Evolutionary conservation across 2,888 invertebrate genomes (phyloP).

Genomic region (Zootermopsis nevadensis): DNA sequence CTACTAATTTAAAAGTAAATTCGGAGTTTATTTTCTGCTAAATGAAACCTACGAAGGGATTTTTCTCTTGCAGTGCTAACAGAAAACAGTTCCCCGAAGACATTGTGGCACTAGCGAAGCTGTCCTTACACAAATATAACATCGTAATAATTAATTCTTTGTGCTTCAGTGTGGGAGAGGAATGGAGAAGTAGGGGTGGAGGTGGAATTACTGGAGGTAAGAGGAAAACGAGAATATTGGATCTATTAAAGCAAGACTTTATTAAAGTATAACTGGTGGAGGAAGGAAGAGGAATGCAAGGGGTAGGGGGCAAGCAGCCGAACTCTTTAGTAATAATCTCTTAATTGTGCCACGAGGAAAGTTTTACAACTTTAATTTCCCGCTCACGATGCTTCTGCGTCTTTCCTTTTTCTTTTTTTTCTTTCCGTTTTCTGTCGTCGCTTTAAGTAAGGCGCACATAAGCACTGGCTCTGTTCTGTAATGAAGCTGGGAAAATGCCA

Average conservation of each 20-base stretch:
- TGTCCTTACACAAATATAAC: slow-evolving; percentile 26
- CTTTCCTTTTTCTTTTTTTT: not conserved
- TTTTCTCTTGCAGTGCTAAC: not conserved
- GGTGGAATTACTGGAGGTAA: not conserved
- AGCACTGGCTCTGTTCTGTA: not conserved
- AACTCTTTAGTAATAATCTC: slow-evolving; percentile 49
- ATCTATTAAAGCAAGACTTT: slow-evolving; percentile 49
- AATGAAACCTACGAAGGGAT: slow-evolving; percentile 24
- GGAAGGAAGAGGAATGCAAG: slow-evolving; percentile 12
- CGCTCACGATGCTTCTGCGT: slow-evolving; percentile 8
- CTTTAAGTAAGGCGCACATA: slow-evolving; percentile 19
- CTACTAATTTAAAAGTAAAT: slow-evolving; percentile 40
- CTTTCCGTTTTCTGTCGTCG: slow-evolving; percentile 18
- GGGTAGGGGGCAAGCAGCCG: not conserved
- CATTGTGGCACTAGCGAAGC: slow-evolving; percentile 5
- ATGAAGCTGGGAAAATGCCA: not conserved
- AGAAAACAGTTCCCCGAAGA: slow-evolving; percentile 16
- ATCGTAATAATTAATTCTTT: slow-evolving; percentile 47
- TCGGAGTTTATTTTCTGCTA: slow-evolving; percentile 39
- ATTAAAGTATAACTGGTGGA: slow-evolving; percentile 42
- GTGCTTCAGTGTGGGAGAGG: slow-evolving; percentile 3
- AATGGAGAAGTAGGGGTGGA: not conserved
- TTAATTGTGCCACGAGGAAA: slow-evolving; percentile 49
- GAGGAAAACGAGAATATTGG: slow-evolving; percentile 44
- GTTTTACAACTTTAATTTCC: slow-evolving; percentile 52